A percentile compares a stretch with the other conserved stretches of the same genome.
These are phyloP conservation scores for Lydus trimaculatus DNA, from an alignment of 2,888 invertebrate genomes.

Conservation along the genomic window DNA sequence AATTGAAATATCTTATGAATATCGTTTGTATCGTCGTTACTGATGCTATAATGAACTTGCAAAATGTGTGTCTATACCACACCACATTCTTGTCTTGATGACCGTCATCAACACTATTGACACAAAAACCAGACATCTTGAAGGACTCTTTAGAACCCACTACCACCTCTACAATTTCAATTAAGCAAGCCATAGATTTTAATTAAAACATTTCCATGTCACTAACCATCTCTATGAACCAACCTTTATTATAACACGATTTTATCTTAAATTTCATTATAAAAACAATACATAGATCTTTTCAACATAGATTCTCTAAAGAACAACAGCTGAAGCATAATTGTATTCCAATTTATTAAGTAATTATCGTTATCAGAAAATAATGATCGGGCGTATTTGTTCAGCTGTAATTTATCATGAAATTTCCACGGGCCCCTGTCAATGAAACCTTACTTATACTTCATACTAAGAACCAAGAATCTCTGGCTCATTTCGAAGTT, in stretches of 20 bases:
- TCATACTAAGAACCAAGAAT: constrained; percentile 41
- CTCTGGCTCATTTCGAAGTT: constrained; percentile 55
- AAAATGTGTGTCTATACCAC: too few relatives aligned
- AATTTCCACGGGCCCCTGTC: constrained; percentile 36
- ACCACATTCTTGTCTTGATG: constrained; percentile 19
- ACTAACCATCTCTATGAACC: neutral
- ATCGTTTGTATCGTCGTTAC: too few relatives aligned
- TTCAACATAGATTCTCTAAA: neutral
- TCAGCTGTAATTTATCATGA: constrained; percentile 37
- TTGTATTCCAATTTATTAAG: constrained; percentile 28
- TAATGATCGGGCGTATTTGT: constrained; percentile 24
- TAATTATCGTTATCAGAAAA: constrained; percentile 27
- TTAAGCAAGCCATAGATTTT: constrained; percentile 5
- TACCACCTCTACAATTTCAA: neutral
- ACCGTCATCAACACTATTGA: constrained; percentile 9
- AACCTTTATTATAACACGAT: neutral
- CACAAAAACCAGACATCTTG: constrained; percentile 18
- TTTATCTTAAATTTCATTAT: neutral
- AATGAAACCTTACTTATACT: constrained; percentile 23
- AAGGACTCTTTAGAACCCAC: neutral
- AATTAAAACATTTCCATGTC: constrained; percentile 1
- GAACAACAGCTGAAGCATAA: neutral
- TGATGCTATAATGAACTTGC: too few relatives aligned
- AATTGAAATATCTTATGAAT: too few relatives aligned
- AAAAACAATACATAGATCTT: neutral